Evolutionary conservation across 2,888 invertebrate species (phyloP), one percentile per base, ranked within the genome.

Genomic region (Scelioninae gen. 1): DNA sequence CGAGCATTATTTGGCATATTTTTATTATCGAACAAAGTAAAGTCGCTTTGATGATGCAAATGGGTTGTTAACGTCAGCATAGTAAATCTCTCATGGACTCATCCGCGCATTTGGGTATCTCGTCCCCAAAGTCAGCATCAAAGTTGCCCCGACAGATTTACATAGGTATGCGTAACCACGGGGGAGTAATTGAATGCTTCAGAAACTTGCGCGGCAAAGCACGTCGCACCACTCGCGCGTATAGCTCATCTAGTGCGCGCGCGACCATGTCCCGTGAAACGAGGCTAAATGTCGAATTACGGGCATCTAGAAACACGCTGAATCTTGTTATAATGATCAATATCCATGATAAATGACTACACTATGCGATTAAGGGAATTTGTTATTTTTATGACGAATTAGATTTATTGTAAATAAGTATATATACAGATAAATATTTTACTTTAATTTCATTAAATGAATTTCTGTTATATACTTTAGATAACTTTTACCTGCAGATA

Each of bases 81-180:
- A 49, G 71, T 72, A 69, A 74, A 83, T 78, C 77, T 77, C 72
- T 9, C 43, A n/a, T n/a, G n/a, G n/a, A n/a, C n/a, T n/a, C n/a
- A n/a, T n/a, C n/a, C n/a, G 58, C 40, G 60, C 51, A 32, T 60
- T 74, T 32, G 62, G 29, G 23, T 55, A 55, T 29, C 55, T 34
- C 65, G 62, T 58, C 38, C 63, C 63, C 65, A 62, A 82, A 77
- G 77, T 82, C 82, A 66, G 77, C 77, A 60, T 74, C 82, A 82
- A 82, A 82, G 82, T 82, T 77, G 49, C 45, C 77, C 78, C 58
- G 78, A 74, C 78, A 69, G 74, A 82, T 77, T 82, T 82, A 77
- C 77, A 69, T 77, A 71, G 56, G 53, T 66, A 60, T 66, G 79
- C 66, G 15, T 65, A 65, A 60, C 66, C 72, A 72, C 65, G 32